phyloP scores from a whole-genome alignment of 1,140 invertebrate species.

The Brachionus manjavacas region DNA sequence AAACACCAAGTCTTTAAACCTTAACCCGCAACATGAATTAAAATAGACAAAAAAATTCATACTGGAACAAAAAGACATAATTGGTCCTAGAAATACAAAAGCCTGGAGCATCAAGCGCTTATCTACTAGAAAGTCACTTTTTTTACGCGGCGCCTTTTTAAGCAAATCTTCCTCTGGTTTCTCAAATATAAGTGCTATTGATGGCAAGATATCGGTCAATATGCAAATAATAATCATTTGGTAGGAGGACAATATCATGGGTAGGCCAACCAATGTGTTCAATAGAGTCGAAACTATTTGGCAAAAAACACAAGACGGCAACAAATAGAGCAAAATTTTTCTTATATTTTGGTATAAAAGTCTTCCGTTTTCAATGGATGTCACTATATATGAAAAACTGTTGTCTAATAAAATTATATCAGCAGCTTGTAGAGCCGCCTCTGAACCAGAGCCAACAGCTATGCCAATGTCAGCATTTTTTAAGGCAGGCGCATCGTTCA shows the following conservation, averaged over 20 bases:
- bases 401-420: constrained; percentile 39
- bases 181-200: background rate
- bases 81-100: background rate
- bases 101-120: constrained; percentile 5
- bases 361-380: constrained; percentile 25
- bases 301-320: constrained; percentile 5
- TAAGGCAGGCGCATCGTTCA: constrained; percentile 50
- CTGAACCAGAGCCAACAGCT: background rate
- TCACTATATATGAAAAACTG: constrained; percentile 26
- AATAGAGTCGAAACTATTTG: background rate
- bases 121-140: background rate
- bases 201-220: background rate
- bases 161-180: constrained; percentile 18
- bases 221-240: constrained; percentile 14
- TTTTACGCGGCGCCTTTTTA: background rate
- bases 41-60: constrained; percentile 21
- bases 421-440: constrained; percentile 9
- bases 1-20: background rate
- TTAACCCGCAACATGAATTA: background rate
- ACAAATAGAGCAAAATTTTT: constrained; percentile 22
- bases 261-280: background rate
- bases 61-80: background rate
- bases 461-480: constrained; percentile 45
- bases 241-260: constrained; percentile 15
- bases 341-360: constrained; percentile 2